Base-by-base conservation (phyloP, 2,113 vertebrate genomes). In the Syngnathus typhle region DNA sequence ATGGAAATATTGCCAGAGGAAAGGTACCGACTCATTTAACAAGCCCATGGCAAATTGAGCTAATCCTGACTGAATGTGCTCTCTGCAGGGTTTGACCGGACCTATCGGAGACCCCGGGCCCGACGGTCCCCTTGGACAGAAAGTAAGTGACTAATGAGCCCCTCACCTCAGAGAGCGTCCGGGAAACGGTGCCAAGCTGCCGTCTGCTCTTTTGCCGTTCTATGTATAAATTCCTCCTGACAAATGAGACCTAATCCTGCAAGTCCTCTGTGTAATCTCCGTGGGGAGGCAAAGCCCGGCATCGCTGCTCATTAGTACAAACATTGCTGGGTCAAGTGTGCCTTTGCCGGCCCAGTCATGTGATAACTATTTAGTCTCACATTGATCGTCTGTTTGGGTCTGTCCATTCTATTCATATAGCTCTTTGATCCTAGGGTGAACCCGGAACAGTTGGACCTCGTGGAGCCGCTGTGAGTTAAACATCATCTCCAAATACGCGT, bases 71-170 rank as follows among this genome's bases (percentile, higher is more conserved):
- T 62, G 41, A 44, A 62, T 80, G 36, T 79, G 12, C 64, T 84
- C 84, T 39, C 77, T 80, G 64, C 88, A 99, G 97, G 97, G 97
- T 78, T 85, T 96, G 86, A 95, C 93, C 36, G 97, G 96, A 73
- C 94, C 94, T 65, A 85, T 92, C 76, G 97, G 97, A 88, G 93
- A 94, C 21, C 82, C 65, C 49, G 97, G 97, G 27, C 88, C 86
- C 3, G 81, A 91, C 54, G 96, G 96, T 80, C 91, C 90, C 75
- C 84, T 77, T 54, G 97, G 96, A 85, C 94, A 95, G 84, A 99
- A 98, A 90, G 97, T 98, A 88, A 93, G 87, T 90, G 72, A 79
- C 82, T 88, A 88, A 81, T 77, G 54, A 83, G 65, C 73, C 78
- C 71, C 69, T 68, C 32, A 70, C 82, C 81, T 82, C 64, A 64